Evolutionary conservation across 2,797 vertebrate species (phyloP).

Genomic region (Hippocampus kuda): DNA sequence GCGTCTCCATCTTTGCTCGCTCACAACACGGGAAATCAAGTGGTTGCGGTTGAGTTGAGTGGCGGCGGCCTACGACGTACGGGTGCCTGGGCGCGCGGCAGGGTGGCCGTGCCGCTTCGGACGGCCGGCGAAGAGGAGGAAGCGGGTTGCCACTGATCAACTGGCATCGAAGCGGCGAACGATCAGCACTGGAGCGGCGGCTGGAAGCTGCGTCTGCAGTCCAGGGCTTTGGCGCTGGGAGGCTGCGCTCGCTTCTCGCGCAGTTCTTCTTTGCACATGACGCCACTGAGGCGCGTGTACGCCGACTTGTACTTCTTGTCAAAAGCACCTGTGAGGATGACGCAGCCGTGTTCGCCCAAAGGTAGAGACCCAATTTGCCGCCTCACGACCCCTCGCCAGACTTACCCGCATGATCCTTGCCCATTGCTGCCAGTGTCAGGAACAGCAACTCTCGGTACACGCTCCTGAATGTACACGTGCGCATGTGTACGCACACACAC

Average conservation of each 20-base stretch:
- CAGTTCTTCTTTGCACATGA: slow-evolving; percentile 74
- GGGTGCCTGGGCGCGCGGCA: neutral
- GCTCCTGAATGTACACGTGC: slow-evolving; percentile 60
- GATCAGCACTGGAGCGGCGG: slow-evolving; percentile 76
- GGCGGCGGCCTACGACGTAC: neutral
- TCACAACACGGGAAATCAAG: neutral
- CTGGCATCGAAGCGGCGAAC: neutral
- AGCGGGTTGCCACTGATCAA: neutral
- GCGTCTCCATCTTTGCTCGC: neutral
- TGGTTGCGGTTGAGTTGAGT: no score
- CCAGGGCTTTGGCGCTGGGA: slow-evolving; percentile 76
- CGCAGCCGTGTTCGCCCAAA: neutral
- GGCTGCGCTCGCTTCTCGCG: slow-evolving; percentile 71
- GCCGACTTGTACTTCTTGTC: slow-evolving; percentile 84
- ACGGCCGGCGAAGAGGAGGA: neutral
- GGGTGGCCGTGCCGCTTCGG: neutral
- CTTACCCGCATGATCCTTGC: slow-evolving; percentile 80
- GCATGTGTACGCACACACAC: neutral
- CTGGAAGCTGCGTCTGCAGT: slow-evolving; percentile 85
- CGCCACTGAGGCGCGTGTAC: slow-evolving; percentile 67
- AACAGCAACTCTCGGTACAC: slow-evolving; percentile 88
- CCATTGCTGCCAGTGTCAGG: slow-evolving; percentile 83
- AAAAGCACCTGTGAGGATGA: slow-evolving; percentile 64
- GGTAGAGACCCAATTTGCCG: neutral
- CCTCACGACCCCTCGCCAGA: neutral